Evolutionary conservation across 2,888 invertebrate species (phyloP).

Genomic region (Idaea straminata): DNA sequence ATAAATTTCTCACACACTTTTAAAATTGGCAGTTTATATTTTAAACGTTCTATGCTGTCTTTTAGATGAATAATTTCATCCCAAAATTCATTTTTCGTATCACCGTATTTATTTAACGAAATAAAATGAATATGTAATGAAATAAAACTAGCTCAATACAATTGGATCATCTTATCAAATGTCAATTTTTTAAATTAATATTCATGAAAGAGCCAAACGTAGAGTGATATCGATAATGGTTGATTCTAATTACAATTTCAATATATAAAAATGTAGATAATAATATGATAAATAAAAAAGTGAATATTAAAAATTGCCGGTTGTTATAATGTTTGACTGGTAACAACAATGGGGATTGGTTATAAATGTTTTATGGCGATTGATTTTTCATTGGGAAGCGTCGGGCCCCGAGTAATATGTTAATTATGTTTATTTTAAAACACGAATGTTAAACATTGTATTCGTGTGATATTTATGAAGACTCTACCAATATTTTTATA

Average conservation of each 20-base stretch:
- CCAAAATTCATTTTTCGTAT: background rate
- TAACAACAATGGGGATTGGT: slow-evolving; percentile 51
- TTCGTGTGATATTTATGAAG: slow-evolving; percentile 3
- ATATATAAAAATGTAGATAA: slow-evolving; percentile 39
- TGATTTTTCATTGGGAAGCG: slow-evolving; percentile 68
- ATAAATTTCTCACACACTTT: slow-evolving; percentile 63
- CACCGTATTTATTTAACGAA: slow-evolving; percentile 13
- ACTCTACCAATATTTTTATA: background rate
- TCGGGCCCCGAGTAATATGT: slow-evolving; percentile 58
- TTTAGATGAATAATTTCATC: slow-evolving; percentile 9
- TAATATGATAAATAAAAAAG: background rate
- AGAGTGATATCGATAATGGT: background rate
- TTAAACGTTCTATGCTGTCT: slow-evolving; percentile 10
- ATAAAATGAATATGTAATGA: slow-evolving; percentile 52
- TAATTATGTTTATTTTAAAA: slow-evolving; percentile 48
- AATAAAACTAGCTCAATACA: slow-evolving; percentile 53
- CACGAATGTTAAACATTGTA: slow-evolving; percentile 9
- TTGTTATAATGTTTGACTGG: slow-evolving; percentile 49
- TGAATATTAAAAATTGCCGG: slow-evolving; percentile 40
- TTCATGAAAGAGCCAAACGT: slow-evolving; percentile 31
- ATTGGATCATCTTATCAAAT: slow-evolving; percentile 44
- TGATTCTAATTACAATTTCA: slow-evolving; percentile 61
- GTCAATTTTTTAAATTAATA: slow-evolving; percentile 58
- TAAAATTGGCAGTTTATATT: slow-evolving; percentile 31
- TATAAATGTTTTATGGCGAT: slow-evolving; percentile 65